These are phyloP conservation scores for Dasypolia templi DNA, from an alignment of 2,888 invertebrate species.

Conservation along the genomic window DNA sequence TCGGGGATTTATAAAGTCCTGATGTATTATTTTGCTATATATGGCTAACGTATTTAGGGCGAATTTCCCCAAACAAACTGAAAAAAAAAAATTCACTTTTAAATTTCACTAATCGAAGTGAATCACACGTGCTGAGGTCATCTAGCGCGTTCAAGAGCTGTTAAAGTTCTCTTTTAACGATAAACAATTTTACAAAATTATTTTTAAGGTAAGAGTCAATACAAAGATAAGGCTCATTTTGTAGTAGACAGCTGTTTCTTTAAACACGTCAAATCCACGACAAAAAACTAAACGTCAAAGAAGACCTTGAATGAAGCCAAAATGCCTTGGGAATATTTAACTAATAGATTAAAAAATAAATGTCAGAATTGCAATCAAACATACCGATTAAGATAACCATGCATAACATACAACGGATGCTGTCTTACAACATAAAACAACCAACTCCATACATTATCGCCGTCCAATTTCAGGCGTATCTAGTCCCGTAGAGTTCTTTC, in stretches of 20 bases:
- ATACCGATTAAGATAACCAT: conserved; percentile 20
- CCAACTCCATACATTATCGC: conserved; percentile 47
- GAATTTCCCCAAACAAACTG: background rate
- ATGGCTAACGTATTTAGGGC: too few species aligned
- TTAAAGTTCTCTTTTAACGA: background rate
- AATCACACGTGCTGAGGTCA: background rate
- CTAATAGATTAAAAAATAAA: background rate
- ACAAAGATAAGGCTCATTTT: too few species aligned
- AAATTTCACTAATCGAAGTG: background rate
- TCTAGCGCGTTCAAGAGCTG: background rate
- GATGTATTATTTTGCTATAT: background rate
- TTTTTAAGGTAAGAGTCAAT: background rate
- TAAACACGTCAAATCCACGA: background rate
- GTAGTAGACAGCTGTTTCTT: background rate
- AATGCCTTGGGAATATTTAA: background rate
- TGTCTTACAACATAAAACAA: conserved; percentile 26
- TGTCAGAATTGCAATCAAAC: background rate
- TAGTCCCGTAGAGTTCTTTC: conserved; percentile 16
- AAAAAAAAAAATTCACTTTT: too few species aligned
- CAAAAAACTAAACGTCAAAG: background rate
- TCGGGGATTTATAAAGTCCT: background rate
- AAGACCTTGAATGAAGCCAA: background rate
- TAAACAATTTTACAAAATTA: background rate
- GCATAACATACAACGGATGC: conserved; percentile 22
- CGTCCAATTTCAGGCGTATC: conserved; percentile 40